Evolutionary conservation across 1,140 invertebrate genomes (phyloP).

Genomic region (Sycophaga agraensis): DNA sequence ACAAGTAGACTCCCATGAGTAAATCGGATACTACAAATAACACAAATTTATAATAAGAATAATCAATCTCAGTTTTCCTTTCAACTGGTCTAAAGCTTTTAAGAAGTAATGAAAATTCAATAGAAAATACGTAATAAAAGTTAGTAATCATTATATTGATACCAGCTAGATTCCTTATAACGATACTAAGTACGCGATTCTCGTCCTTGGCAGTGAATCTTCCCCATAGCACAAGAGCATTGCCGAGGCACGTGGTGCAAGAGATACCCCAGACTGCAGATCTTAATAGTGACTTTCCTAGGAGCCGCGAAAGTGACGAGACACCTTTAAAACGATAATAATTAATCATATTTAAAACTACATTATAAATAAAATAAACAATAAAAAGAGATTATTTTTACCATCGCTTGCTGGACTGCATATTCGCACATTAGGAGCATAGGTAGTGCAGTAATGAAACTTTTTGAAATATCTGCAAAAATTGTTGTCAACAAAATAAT

Average conservation of each 20-base stretch:
- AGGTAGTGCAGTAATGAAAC: constrained; percentile 70
- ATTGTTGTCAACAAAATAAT: too few relatives aligned
- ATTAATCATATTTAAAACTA: too few relatives aligned
- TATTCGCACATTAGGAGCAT: constrained; percentile 62
- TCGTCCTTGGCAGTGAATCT: constrained; percentile 65
- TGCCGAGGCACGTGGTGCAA: constrained; percentile 66
- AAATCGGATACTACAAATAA: constrained; percentile 66
- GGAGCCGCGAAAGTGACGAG: constrained; percentile 68
- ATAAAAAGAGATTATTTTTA: constrained; percentile 37
- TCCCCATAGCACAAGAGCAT: constrained; percentile 69
- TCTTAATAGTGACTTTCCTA: constrained; percentile 64
- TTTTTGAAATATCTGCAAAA: constrained; percentile 67
- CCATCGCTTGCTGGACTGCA: constrained; percentile 72
- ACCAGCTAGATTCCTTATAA: constrained; percentile 75
- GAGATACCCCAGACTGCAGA: constrained; percentile 75
- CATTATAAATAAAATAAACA: background rate
- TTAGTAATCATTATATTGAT: constrained; percentile 33
- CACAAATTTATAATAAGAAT: background rate
- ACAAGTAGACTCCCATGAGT: constrained; percentile 77
- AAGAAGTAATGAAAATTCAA: too few relatives aligned
- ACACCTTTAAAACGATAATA: too few relatives aligned
- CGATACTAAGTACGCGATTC: constrained; percentile 63
- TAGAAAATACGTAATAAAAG: too few relatives aligned
- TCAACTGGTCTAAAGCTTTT: too few relatives aligned
- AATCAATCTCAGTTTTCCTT: too few relatives aligned